phyloP scores from a whole-genome alignment of 2,113 vertebrate species.

The Athene cunicularia region DNA sequence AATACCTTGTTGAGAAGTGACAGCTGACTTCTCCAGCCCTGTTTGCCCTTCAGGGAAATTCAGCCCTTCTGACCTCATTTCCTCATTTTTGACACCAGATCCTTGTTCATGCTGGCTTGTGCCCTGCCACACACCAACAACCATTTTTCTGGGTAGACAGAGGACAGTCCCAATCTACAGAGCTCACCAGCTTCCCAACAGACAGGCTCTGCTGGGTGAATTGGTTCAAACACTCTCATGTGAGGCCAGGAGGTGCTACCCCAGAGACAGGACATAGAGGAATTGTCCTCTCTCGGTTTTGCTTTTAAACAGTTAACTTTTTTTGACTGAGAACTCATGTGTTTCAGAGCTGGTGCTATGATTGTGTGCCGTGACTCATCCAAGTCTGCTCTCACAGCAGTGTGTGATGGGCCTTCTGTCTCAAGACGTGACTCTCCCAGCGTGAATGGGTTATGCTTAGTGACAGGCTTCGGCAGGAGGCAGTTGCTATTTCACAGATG shows the following conservation, averaged over 20 bases:
- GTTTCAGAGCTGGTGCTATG: conserved; percentile 9
- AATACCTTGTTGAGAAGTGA: neutral
- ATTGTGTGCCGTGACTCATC: neutral
- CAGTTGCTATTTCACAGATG: conserved; percentile 11
- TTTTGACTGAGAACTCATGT: neutral
- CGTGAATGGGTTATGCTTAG: neutral
- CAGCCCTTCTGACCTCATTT: neutral
- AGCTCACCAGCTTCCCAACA: rapidly evolving
- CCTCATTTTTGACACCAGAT: neutral
- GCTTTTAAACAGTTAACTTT: neutral
- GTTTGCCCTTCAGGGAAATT: neutral
- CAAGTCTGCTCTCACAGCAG: neutral
- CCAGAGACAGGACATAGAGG: neutral
- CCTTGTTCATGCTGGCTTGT: neutral
- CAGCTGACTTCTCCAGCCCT: neutral
- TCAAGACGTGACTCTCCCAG: neutral
- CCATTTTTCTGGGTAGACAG: neutral
- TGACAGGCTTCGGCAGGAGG: conserved; percentile 19
- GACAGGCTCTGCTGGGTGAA: neutral
- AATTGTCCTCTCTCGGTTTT: neutral
- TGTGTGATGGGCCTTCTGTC: conserved; percentile 19
- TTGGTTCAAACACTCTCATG: neutral
- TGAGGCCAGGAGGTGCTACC: neutral
- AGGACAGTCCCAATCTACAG: neutral
- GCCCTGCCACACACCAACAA: neutral